Percentiles rank a stretch among this genome's conserved stretches.
These are phyloP conservation scores for Rhingia campestris DNA, from an alignment of 2,888 invertebrate species.

Conservation along the genomic window DNA sequence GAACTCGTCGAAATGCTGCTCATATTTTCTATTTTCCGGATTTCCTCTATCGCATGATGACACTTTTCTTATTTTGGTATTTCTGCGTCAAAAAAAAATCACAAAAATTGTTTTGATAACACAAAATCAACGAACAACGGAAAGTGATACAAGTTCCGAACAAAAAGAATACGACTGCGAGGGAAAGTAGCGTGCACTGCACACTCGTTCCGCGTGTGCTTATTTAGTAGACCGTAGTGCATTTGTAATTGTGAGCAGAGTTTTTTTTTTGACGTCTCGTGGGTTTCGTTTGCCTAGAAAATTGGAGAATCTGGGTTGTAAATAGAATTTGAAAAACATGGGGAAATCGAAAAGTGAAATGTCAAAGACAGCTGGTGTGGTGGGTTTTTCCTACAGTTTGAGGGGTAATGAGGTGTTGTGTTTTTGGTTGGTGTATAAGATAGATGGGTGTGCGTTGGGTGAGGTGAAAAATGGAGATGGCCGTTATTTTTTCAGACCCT, in stretches of 20 bases:
- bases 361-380: constrained; percentile 14
- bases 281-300: constrained; percentile 7
- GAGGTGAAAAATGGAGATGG: too few species aligned
- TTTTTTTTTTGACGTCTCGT: constrained; percentile 13
- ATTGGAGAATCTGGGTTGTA: constrained; percentile 1
- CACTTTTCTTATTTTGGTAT: not conserved
- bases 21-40: not conserved
- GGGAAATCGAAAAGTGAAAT: not conserved
- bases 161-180: not conserved
- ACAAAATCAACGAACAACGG: not conserved
- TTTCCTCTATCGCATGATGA: constrained; percentile 17
- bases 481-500: too few species aligned
- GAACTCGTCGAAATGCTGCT: not conserved
- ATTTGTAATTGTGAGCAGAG: constrained; percentile 7
- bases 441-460: too few species aligned
- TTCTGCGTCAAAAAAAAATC: constrained; percentile 2
- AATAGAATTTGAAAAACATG: constrained; percentile 25
- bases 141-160: constrained; percentile 21
- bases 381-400: not conserved
- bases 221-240: constrained; percentile 2
- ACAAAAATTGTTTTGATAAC: not conserved
- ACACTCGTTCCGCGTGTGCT: constrained; percentile 40
- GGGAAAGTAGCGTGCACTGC: constrained; percentile 13
- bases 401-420: not conserved
- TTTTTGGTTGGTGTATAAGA: not conserved